phyloP scores from a whole-genome alignment of 1,140 invertebrate genomes.

The Steinernema khuongi region DNA sequence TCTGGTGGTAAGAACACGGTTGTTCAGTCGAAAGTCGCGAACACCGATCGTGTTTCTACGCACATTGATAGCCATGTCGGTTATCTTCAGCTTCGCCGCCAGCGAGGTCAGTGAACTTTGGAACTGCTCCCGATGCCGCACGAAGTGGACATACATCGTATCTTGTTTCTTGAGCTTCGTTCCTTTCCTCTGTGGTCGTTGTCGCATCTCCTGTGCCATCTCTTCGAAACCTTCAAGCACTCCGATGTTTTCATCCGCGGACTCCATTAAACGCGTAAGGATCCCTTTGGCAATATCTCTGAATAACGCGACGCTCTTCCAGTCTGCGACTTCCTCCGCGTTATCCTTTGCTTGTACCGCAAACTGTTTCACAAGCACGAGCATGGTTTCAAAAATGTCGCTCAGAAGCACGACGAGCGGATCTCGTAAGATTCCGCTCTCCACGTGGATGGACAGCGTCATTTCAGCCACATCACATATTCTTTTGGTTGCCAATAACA shows the following conservation, averaged over 20 bases:
- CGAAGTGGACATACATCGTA: not conserved
- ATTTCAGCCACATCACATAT: not conserved
- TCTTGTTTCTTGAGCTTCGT: not conserved
- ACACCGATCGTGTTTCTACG: not conserved
- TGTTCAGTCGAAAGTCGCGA: not conserved
- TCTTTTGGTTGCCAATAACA: not conserved
- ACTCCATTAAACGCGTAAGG: not conserved
- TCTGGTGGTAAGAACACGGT: not conserved
- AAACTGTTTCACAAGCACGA: not conserved
- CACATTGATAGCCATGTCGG: not conserved
- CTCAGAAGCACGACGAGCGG: not conserved
- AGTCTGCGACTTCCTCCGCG: not conserved
- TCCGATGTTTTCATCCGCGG: not conserved
- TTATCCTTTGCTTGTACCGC: not conserved
- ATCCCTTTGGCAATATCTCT: not conserved
- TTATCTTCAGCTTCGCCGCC: not conserved
- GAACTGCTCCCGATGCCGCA: not conserved
- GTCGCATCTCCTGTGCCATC: not conserved
- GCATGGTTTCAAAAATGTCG: not conserved
- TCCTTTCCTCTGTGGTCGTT: not conserved
- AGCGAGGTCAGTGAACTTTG: not conserved
- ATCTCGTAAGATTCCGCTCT: not conserved
- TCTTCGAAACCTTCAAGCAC: not conserved
- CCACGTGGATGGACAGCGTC: not conserved
- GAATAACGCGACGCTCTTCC: not conserved